Conservation (phyloP, 2,888 invertebrate genomes). For the Heterodera filipjevi region DNA sequence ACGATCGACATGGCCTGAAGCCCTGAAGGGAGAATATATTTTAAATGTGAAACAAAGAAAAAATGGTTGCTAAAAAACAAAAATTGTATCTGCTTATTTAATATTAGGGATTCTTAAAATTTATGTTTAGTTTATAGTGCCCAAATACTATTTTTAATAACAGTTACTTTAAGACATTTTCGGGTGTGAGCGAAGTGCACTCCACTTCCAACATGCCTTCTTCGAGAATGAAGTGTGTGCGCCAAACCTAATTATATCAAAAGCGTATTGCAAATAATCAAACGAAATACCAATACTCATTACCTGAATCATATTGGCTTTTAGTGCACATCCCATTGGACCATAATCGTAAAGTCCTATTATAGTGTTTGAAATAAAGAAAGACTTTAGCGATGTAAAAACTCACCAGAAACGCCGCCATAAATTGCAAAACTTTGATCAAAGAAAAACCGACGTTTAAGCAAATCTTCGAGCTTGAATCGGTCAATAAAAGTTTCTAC, state of each 20-base stretch:
- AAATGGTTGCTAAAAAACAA: neutral
- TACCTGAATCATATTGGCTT: conserved; percentile 84
- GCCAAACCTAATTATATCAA: conserved; percentile 72
- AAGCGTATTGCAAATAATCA: no score
- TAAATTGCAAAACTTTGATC: conserved; percentile 99
- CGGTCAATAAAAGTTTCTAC: conserved; percentile 77
- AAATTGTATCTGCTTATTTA: no score
- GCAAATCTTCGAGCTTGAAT: conserved; percentile 90
- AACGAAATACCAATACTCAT: no score
- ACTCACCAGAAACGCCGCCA: conserved; percentile 75
- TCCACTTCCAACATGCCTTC: conserved; percentile 99
- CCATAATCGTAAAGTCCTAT: conserved; percentile 82
- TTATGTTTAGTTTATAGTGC: no score
- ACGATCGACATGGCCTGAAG: conserved; percentile 97
- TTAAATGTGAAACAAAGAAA: conserved; percentile 5
- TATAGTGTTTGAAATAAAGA: neutral
- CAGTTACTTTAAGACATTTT: conserved; percentile 82
- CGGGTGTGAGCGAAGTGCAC: conserved; percentile 94
- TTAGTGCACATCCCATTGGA: conserved; percentile 98
- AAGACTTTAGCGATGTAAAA: neutral
- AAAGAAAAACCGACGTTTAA: conserved; percentile 94
- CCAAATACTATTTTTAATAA: no score
- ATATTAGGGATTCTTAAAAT: no score
- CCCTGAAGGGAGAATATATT: conserved; percentile 70
- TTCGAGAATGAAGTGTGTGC: conserved; percentile 91